Base-by-base conservation (phyloP, 2,888 invertebrate species). In the Cataglyphis rosenhaueri region DNA sequence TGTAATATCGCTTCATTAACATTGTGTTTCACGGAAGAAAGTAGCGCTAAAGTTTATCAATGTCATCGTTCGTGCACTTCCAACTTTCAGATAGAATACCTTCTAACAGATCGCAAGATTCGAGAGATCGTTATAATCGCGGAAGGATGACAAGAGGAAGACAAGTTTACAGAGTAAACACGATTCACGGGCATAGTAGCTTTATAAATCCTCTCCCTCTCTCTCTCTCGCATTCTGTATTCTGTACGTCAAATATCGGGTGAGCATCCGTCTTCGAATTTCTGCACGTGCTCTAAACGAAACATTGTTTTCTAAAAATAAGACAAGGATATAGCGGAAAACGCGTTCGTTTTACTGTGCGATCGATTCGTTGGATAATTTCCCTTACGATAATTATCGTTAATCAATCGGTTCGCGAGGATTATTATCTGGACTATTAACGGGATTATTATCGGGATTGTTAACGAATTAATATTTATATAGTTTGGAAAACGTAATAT, bases 151-250 rank as follows among this genome's bases (percentile, higher is more conserved):
- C 57, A 79, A 61, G 57, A 78, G 41, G 81, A 66, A 82, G 83
- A 89, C 85, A 78, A 85, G 90, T 85, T 88, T 86, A 87, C 91
- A 90, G 83, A 90, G 89, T 88, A 91, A 91, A 91, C 89, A 89
- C 86, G 86, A 88, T 87, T 87, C 85, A 87, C 84, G 89, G 86
- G 86, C 89, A 87, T 86, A 87, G 84, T 83, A 82, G 86, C 85
- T 90, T 90, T 90, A 90, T 88, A 87, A 82, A 74, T 52, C 68
- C 41, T 9, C 38, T 75, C 38, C 44, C 21, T 21, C 21, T 68
- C 52, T 29, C 41, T 68, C 52, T 29, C 41, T 35, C 21, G 44
- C 29, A 18, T 15, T 70, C 61, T 12, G 38, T 66, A 65, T 32
- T 32, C 32, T 38, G 66, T 52, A 61, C 25, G 25, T 25, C 25